Evolutionary conservation across 2,113 vertebrate genomes (phyloP).

Genomic region (Channa maculata): DNA sequence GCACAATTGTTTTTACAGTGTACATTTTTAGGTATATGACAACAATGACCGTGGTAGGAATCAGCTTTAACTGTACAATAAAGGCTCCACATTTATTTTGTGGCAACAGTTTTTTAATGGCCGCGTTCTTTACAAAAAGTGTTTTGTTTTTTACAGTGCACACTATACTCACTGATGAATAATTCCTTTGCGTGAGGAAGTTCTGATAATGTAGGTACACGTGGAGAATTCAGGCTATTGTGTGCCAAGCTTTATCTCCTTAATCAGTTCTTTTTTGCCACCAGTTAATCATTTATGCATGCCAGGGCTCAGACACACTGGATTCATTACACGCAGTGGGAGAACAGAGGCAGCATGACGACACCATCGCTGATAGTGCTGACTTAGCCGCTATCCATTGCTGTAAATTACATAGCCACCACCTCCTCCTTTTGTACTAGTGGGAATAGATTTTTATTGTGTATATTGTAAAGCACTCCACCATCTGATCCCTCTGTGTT

Average conservation of each 20-base stretch:
- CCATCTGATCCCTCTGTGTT: slow-evolving; percentile 55
- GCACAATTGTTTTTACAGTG: too few species aligned
- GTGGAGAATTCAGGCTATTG: slow-evolving; percentile 55
- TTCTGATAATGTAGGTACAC: slow-evolving; percentile 67
- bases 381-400: slow-evolving; percentile 54
- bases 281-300: slow-evolving; percentile 78
- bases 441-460: slow-evolving; percentile 31
- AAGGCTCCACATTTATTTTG: too few species aligned
- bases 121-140: too few species aligned
- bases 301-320: slow-evolving; percentile 70
- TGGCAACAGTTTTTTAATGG: too few species aligned
- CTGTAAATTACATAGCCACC: slow-evolving; percentile 49
- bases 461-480: slow-evolving; percentile 43
- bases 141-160: too few species aligned
- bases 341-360: slow-evolving; percentile 65
- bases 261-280: slow-evolving; percentile 76
- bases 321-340: slow-evolving; percentile 68
- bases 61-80: too few species aligned
- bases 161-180: slow-evolving; percentile 31
- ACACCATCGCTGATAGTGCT: slow-evolving; percentile 53
- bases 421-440: slow-evolving; percentile 21
- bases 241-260: slow-evolving; percentile 79
- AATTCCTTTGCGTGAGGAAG: slow-evolving; percentile 68
- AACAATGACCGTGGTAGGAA: too few species aligned
- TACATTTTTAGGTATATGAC: too few species aligned